A percentile compares a stretch with the other conserved stretches of the same genome.
phyloP scores from a whole-genome alignment of 2,888 invertebrate genomes.

The Noctua janthe region DNA sequence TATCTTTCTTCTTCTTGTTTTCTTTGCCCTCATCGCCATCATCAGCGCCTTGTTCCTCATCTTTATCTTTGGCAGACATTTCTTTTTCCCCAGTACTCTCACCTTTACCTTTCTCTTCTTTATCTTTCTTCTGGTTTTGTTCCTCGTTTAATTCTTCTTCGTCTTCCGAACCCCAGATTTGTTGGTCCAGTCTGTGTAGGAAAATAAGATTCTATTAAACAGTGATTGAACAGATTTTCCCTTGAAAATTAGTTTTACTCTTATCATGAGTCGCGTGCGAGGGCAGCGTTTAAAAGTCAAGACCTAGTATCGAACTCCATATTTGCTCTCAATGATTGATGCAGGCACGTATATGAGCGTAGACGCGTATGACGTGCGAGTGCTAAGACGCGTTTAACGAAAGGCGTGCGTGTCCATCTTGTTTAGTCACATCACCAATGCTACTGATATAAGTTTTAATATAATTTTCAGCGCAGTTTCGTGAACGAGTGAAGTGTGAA shows the following conservation, averaged over 20 bases:
- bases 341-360: neutral
- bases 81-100: conserved; percentile 92
- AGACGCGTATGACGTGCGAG: neutral
- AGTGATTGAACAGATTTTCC: neutral
- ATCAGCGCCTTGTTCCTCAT: conserved; percentile 90
- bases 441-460: neutral
- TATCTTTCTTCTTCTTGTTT: conserved; percentile 92
- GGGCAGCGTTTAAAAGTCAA: neutral
- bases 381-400: too few species aligned
- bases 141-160: conserved; percentile 92
- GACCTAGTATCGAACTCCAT: neutral
- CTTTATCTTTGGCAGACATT: conserved; percentile 93
- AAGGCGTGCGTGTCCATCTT: neutral
- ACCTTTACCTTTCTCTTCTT: conserved; percentile 91
- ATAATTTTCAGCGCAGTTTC: neutral
- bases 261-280: neutral
- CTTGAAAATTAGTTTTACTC: neutral
- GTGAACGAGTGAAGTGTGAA: too few species aligned
- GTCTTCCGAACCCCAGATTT: conserved; percentile 96
- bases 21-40: conserved; percentile 89
- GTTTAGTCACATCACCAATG: neutral
- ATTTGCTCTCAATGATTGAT: neutral
- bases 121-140: conserved; percentile 87
- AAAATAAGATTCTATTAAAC: neutral
- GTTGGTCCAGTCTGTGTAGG: conserved; percentile 91